Conservation (phyloP, 2,113 vertebrate genomes). For the Ibidorhyncha struthersii region DNA sequence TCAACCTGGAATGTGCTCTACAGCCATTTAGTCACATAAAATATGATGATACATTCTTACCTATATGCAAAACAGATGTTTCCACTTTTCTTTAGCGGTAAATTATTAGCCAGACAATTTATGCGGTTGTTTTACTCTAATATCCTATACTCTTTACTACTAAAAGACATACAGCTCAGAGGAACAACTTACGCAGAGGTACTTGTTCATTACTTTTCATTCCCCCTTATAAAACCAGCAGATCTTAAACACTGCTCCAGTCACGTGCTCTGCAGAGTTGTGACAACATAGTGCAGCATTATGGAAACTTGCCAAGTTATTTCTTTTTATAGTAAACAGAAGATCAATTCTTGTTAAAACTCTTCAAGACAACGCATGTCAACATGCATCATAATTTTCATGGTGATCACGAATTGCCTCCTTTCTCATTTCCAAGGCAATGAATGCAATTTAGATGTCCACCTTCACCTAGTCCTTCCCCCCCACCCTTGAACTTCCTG, state of each 20-base stretch:
- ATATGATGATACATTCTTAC: background rate
- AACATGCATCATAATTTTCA: background rate
- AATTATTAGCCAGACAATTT: background rate
- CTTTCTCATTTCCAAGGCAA: background rate
- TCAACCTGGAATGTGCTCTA: background rate
- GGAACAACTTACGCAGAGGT: background rate
- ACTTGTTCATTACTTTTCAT: background rate
- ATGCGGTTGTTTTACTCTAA: background rate
- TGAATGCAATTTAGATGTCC: background rate
- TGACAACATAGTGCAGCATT: background rate
- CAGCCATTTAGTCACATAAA: background rate
- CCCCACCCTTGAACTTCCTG: background rate
- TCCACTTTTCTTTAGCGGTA: background rate
- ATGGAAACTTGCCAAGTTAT: background rate
- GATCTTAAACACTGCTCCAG: constrained; percentile 11
- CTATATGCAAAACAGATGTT: background rate
- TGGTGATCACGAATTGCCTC: background rate
- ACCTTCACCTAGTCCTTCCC: background rate
- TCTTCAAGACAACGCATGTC: background rate
- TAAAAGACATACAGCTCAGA: background rate
- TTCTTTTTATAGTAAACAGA: background rate
- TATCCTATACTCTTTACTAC: background rate
- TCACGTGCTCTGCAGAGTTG: constrained; percentile 36
- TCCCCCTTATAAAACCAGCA: background rate
- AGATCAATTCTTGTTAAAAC: background rate